Evolutionary conservation across 2,888 invertebrate genomes (phyloP).

Genomic region (Plagiodera versicolora): DNA sequence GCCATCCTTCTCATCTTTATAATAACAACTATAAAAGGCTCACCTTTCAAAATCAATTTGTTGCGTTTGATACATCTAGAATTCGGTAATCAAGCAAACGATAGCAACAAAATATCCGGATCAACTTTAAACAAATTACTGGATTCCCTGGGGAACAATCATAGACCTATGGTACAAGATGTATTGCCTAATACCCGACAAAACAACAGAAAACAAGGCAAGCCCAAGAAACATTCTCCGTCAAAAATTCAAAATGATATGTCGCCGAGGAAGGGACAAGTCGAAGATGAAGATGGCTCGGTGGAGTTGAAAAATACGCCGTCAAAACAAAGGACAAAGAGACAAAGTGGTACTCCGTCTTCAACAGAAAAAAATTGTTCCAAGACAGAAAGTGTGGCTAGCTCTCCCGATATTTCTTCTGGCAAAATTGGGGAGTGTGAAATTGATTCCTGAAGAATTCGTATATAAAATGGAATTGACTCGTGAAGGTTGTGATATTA

Average conservation of each 20-base stretch:
- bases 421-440: too few relatives aligned
- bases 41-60: conserved; percentile 32
- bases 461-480: too few relatives aligned
- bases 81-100: conserved; percentile 25
- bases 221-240: background rate
- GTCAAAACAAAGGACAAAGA: background rate
- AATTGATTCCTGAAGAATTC: too few relatives aligned
- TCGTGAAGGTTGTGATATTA: too few relatives aligned
- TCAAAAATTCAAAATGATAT: background rate
- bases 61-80: conserved; percentile 36
- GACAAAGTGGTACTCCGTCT: background rate
- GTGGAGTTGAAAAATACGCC: background rate
- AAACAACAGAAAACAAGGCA: background rate
- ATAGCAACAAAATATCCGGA: conserved; percentile 3
- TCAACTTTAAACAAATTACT: conserved; percentile 24
- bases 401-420: background rate
- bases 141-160: conserved; percentile 12
- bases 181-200: conserved; percentile 10
- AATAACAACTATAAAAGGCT: conserved; percentile 23
- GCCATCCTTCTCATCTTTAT: conserved; percentile 19
- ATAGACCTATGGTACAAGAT: conserved; percentile 22
- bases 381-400: background rate
- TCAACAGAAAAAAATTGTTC: background rate
- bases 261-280: background rate
- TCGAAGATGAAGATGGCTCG: background rate